A percentile compares a stretch with the other conserved stretches of the same genome.
Evolutionary conservation across 1,140 invertebrate species (phyloP).

Genomic region (Papilio glaucus): DNA sequence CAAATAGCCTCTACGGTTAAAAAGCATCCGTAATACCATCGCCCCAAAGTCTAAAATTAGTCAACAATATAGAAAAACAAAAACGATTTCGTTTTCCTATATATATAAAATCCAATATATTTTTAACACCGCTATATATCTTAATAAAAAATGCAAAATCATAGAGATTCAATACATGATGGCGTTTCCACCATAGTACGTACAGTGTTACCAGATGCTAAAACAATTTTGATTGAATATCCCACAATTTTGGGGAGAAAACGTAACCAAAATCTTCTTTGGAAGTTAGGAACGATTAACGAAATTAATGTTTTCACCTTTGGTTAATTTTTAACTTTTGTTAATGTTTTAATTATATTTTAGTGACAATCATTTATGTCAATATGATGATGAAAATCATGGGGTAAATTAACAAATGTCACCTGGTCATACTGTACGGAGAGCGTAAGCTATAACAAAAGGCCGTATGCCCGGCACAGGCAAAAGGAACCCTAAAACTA

Average conservation of each 20-base stretch:
- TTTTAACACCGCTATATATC: conserved; percentile 16
- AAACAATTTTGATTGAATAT: neutral
- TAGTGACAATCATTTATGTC: no score
- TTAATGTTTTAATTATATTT: no score
- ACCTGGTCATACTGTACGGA: neutral
- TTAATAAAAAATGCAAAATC: conserved; percentile 5
- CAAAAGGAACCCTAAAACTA: conserved; percentile 74
- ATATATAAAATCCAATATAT: conserved; percentile 8
- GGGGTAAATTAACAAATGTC: neutral
- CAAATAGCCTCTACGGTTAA: conserved; percentile 33
- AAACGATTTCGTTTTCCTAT: conserved; percentile 4
- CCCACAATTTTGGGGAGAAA: neutral
- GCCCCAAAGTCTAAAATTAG: conserved; percentile 22
- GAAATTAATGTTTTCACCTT: no score
- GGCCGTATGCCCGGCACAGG: conserved; percentile 56
- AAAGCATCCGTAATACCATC: conserved; percentile 15
- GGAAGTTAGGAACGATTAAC: no score
- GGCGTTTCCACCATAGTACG: neutral
- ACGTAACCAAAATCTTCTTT: neutral
- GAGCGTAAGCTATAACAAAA: neutral
- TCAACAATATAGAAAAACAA: conserved; percentile 23
- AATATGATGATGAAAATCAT: neutral
- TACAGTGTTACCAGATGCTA: conserved; percentile 1
- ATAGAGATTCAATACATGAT: conserved; percentile 17
- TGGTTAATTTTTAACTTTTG: no score